A percentile compares a stretch with the other conserved stretches of the same genome.
phyloP scores from a whole-genome alignment of 2,797 vertebrate genomes.

The Pangasius sanitwongsei region DNA sequence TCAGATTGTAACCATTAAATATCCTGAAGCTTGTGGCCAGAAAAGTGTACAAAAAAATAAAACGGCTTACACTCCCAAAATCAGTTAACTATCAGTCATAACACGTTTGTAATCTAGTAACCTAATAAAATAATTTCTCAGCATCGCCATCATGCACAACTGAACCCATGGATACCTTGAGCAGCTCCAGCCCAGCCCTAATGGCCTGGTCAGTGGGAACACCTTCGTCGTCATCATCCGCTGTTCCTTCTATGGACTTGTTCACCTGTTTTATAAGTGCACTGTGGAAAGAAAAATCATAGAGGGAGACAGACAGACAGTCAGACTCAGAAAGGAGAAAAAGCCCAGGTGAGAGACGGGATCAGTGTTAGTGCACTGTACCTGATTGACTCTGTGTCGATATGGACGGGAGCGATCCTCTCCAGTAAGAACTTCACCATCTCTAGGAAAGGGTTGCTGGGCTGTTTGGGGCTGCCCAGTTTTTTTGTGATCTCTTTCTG shows the following conservation, averaged over 20 bases:
- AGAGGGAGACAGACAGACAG: neutral
- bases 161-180: slow-evolving; percentile 80
- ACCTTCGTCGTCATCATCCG: slow-evolving; percentile 96
- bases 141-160: neutral
- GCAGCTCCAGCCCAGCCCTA: slow-evolving; percentile 92
- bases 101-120: neutral
- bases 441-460: slow-evolving; percentile 96
- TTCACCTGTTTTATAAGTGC: slow-evolving; percentile 97
- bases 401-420: slow-evolving; percentile 96
- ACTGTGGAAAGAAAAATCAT: slow-evolving; percentile 64
- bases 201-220: slow-evolving; percentile 95
- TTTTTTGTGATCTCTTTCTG: slow-evolving; percentile 98
- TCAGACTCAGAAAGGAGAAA: neutral
- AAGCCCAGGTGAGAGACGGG: neutral
- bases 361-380: slow-evolving; percentile 48
- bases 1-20: neutral
- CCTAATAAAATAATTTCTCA: too few species aligned
- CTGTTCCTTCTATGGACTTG: slow-evolving; percentile 97
- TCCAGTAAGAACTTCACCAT: slow-evolving; percentile 99
- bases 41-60: neutral
- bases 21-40: neutral
- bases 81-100: neutral
- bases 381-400: slow-evolving; percentile 96
- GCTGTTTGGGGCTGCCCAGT: slow-evolving; percentile 94
- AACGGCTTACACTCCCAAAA: neutral